Percentiles rank a stretch among this genome's conserved stretches.
Evolutionary conservation across 1,140 invertebrate genomes (phyloP).

Genomic region (Berghia stephanieae): DNA sequence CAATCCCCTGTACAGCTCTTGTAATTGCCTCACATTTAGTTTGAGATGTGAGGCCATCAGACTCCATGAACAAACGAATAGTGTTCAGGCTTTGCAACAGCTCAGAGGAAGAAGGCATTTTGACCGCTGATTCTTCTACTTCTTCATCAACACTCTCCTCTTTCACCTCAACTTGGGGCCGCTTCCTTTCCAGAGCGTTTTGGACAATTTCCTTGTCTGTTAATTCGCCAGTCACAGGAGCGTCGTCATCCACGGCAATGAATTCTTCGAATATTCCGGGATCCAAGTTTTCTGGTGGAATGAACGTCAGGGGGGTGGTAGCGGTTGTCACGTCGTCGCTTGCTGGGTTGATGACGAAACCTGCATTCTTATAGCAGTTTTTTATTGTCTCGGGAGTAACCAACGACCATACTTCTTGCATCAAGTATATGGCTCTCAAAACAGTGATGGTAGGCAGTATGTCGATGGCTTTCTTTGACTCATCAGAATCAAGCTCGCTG

Average conservation of each 20-base stretch:
- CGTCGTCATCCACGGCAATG: background rate
- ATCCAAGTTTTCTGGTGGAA: background rate
- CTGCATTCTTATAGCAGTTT: background rate
- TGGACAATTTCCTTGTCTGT: background rate
- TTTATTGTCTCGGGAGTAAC: background rate
- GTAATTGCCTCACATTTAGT: background rate
- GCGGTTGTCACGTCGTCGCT: background rate
- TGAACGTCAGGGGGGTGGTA: background rate
- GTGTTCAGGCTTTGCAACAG: conserved; percentile 15
- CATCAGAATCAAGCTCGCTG: background rate
- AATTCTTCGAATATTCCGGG: background rate
- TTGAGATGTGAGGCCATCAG: background rate
- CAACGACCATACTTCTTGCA: background rate
- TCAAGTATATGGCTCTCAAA: background rate
- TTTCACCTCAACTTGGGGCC: background rate
- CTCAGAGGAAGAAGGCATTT: background rate
- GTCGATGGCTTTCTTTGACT: background rate
- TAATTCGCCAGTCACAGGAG: background rate
- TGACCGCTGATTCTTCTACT: background rate
- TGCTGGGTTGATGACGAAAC: background rate
- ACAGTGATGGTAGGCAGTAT: background rate
- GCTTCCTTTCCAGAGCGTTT: too few species aligned
- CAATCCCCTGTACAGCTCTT: background rate
- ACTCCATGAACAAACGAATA: background rate
- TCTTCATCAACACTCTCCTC: background rate